phyloP scores from a whole-genome alignment of 2,113 vertebrate species.

The Psilopsiagon aymara region DNA sequence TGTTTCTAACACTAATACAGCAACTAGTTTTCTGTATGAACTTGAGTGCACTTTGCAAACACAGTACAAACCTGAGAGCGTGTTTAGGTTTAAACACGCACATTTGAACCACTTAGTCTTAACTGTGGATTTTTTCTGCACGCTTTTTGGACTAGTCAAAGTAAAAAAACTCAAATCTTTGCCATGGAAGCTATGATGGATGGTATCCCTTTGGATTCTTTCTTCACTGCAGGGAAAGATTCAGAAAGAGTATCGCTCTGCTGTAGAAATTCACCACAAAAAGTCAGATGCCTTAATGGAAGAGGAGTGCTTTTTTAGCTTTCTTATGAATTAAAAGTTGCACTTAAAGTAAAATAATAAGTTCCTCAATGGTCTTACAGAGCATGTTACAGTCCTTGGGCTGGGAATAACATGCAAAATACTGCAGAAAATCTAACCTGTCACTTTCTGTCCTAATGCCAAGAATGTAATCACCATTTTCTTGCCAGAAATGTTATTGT shows the following conservation, averaged over 20 bases:
- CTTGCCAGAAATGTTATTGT: constrained; percentile 9
- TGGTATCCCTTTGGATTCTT: background rate
- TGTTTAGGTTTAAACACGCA: background rate
- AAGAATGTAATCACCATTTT: background rate
- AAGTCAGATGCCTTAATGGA: background rate
- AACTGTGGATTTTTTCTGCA: background rate
- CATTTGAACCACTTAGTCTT: background rate
- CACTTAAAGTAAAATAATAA: background rate
- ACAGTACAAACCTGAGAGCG: background rate
- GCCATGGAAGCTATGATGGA: background rate
- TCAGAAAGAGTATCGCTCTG: background rate
- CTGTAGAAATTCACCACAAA: background rate
- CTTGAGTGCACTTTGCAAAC: background rate
- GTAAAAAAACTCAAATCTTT: background rate
- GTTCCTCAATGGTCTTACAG: background rate
- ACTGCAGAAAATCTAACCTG: background rate
- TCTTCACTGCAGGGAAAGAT: background rate
- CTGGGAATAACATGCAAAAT: background rate
- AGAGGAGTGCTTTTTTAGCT: background rate
- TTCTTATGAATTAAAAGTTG: background rate
- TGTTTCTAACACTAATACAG: background rate
- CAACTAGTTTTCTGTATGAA: background rate
- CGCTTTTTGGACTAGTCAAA: background rate
- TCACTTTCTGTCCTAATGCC: background rate
- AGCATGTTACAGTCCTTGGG: background rate